Evolutionary conservation across 1,140 invertebrate species (phyloP).

Genomic region (Meloidogyne hapla): DNA sequence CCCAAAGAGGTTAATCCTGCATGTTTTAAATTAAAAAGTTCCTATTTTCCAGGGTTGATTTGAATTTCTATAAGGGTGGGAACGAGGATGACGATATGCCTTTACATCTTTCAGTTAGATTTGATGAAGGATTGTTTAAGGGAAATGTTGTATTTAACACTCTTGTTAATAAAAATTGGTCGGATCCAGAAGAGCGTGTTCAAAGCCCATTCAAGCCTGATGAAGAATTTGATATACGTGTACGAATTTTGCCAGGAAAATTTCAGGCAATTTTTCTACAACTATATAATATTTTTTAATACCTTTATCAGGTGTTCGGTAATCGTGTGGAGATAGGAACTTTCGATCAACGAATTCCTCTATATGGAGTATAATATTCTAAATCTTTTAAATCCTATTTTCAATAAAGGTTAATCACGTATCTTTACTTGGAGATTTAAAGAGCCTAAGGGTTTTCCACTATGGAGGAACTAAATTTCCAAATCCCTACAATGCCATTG

Average conservation of each 20-base stretch:
- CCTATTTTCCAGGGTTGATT: slow-evolving; percentile 55
- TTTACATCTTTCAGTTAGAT: slow-evolving; percentile 61
- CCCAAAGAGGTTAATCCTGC: slow-evolving; percentile 45
- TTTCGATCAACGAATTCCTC: slow-evolving; percentile 54
- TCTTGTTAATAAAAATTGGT: slow-evolving; percentile 60
- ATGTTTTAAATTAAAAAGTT: neutral
- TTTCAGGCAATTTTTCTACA: slow-evolving; percentile 42
- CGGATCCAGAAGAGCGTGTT: slow-evolving; percentile 57
- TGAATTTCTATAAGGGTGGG: slow-evolving; percentile 63
- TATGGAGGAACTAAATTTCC: slow-evolving; percentile 59
- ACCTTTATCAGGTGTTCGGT: slow-evolving; percentile 54
- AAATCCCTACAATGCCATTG: slow-evolving; percentile 60
- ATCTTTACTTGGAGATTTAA: slow-evolving; percentile 59
- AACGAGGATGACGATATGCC: slow-evolving; percentile 58
- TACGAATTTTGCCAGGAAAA: slow-evolving; percentile 59
- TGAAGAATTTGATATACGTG: slow-evolving; percentile 59
- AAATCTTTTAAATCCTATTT: neutral
- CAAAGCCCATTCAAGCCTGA: slow-evolving; percentile 59
- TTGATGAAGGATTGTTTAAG: slow-evolving; percentile 59
- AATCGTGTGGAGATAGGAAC: slow-evolving; percentile 58
- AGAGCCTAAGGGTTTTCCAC: slow-evolving; percentile 57
- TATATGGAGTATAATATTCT: slow-evolving; percentile 52
- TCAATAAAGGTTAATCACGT: slow-evolving; percentile 52
- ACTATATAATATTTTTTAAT: neutral
- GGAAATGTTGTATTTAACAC: slow-evolving; percentile 63